Evolutionary conservation across 2,888 invertebrate species (phyloP).

Genomic region (Lasioglossum figueresi): DNA sequence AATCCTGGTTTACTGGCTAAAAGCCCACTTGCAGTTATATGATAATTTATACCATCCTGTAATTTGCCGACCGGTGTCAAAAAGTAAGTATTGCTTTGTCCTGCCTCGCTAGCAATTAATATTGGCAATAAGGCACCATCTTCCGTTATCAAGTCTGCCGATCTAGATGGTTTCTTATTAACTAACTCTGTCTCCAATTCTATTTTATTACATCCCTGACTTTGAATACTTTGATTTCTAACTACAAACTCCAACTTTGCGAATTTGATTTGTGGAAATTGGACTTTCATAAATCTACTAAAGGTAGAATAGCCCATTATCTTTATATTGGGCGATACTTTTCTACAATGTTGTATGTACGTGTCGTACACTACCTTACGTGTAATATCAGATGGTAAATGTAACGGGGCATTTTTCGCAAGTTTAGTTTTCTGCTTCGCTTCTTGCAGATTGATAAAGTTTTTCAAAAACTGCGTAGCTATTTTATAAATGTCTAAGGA

Average conservation of each 20-base stretch:
- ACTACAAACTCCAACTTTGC: conserved; percentile 85
- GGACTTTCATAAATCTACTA: conserved; percentile 92
- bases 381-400: conserved; percentile 86
- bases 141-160: conserved; percentile 62
- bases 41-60: conserved; percentile 74
- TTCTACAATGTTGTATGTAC: conserved; percentile 90
- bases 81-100: conserved; percentile 74
- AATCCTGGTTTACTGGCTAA: conserved; percentile 68
- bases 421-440: conserved; percentile 85
- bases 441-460: conserved; percentile 89
- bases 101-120: conserved; percentile 72
- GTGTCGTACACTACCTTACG: conserved; percentile 90
- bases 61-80: conserved; percentile 77
- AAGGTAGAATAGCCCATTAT: conserved; percentile 93
- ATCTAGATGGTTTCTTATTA: conserved; percentile 48
- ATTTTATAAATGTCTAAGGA: conserved; percentile 91
- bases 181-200: conserved; percentile 60
- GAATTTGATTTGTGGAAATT: conserved; percentile 91
- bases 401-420: conserved; percentile 85
- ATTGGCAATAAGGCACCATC: conserved; percentile 73
- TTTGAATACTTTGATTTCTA: conserved; percentile 64
- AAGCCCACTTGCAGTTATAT: conserved; percentile 72
- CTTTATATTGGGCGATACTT: conserved; percentile 89
- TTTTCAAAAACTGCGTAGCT: conserved; percentile 91
- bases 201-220: conserved; percentile 49